Base-by-base conservation (phyloP, 2,113 vertebrate genomes). In the Corydoras sp. region DNA sequence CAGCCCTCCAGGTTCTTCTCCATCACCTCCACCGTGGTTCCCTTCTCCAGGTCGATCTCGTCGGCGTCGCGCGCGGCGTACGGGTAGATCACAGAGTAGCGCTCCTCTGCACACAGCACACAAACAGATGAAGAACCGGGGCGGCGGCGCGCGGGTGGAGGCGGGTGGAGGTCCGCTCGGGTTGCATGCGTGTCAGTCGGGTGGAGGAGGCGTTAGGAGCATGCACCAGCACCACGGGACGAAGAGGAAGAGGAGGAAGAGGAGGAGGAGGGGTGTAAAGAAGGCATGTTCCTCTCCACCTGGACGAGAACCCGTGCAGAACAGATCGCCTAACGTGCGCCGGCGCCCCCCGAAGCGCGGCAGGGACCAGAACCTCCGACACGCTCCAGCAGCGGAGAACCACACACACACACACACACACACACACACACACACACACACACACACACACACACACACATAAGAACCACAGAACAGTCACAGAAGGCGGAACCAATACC, bases 1-100 rank as follows among this genome's bases (percentile, higher is more conserved):
- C 97, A 99, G 82, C 97, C 97, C 83, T 99, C 96, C 85, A 99
- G 83, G 84, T 99, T 99, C 84, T 93, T 99, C 91, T 99, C 96
- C 78, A 95, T 91, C 79, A 99, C 92, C 80, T 95, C 96, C 55
- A 99, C 97, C 68, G 93, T 76, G 67, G 91, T 92, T 32, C 95
- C 97, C 77, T 88, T 92, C 84, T 97, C 96, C 83, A 99, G 85
- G 81, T 94, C 94, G 10, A 99, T 96, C 76, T 99, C 97, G 74
- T 99, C 97, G 81, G 95, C 86, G 79, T 98, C 97, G 8, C 95
- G 89, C 64, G 97, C 95, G 0, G 91, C 78, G 64, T 99, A 98
- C 0, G 93, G 93, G 80, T 99, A 98, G 83, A 99, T 90, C 70
- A 96, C 97, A 0, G 90, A 91, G 77, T 98, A 98, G 76, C 94